Evolutionary conservation across 2,888 invertebrate genomes (phyloP).

Genomic region (Copidosoma aretas): DNA sequence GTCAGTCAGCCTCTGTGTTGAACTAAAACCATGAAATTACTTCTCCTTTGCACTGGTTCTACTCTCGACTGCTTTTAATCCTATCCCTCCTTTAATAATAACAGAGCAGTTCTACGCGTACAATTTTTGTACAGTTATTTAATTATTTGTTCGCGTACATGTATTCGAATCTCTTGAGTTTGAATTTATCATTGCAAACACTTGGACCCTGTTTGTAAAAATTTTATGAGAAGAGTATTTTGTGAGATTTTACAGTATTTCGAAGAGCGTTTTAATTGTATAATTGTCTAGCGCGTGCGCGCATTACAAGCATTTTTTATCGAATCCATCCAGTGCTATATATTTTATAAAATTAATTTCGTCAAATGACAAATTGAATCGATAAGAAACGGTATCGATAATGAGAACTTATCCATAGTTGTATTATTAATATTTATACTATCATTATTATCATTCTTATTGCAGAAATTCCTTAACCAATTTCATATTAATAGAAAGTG

Average conservation of each 20-base stretch:
- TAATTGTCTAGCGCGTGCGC: conserved; percentile 57
- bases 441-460: conserved; percentile 22
- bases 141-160: conserved; percentile 33
- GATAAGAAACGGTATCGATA: conserved; percentile 33
- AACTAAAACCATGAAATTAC: neutral
- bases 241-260: conserved; percentile 63
- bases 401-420: conserved; percentile 17
- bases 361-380: neutral
- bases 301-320: conserved; percentile 19
- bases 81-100: conserved; percentile 6
- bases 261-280: conserved; percentile 59
- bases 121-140: conserved; percentile 40
- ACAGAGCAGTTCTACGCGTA: conserved; percentile 27
- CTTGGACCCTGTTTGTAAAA: conserved; percentile 44
- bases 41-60: neutral
- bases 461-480: conserved; percentile 16
- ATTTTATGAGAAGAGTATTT: conserved; percentile 56
- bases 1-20: neutral
- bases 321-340: conserved; percentile 31
- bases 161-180: conserved; percentile 35
- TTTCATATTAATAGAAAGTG: conserved; percentile 20
- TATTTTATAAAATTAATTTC: conserved; percentile 20
- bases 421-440: conserved; percentile 15
- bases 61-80: neutral
- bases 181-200: conserved; percentile 32